A percentile compares a stretch with the other conserved stretches of the same genome.
phyloP scores from a whole-genome alignment of 2,797 vertebrate species.

The Acestrorhynchus altus region DNA sequence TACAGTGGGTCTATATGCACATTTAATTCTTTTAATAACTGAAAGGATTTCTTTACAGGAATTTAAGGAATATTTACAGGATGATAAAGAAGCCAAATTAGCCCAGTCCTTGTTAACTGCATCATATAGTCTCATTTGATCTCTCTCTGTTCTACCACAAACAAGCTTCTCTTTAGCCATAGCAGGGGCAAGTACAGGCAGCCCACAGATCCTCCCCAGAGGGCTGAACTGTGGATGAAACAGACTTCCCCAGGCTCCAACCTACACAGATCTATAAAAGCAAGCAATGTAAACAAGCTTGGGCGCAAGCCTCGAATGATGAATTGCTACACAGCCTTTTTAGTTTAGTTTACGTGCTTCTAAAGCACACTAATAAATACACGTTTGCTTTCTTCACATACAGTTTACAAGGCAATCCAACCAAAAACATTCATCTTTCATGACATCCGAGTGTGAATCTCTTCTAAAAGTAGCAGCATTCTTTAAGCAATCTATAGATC shows the following conservation, averaged over 20 bases:
- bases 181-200: not conserved
- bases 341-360: not conserved
- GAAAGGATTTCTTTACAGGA: too few species aligned
- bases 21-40: too few species aligned
- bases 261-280: not conserved
- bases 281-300: not conserved
- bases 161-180: not conserved
- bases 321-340: not conserved
- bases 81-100: too few species aligned
- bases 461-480: constrained; percentile 1
- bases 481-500: constrained; percentile 4
- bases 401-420: not conserved
- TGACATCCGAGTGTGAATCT: not conserved
- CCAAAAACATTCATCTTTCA: not conserved
- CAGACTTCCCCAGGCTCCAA: not conserved
- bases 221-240: constrained; percentile 4
- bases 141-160: not conserved
- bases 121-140: not conserved
- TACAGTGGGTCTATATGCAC: too few species aligned
- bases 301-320: not conserved
- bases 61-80: too few species aligned
- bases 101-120: not conserved
- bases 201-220: not conserved
- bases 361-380: not conserved
- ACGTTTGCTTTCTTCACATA: not conserved